phyloP scores from a whole-genome alignment of 1,140 invertebrate species.

The Aphidius gifuensis region DNA sequence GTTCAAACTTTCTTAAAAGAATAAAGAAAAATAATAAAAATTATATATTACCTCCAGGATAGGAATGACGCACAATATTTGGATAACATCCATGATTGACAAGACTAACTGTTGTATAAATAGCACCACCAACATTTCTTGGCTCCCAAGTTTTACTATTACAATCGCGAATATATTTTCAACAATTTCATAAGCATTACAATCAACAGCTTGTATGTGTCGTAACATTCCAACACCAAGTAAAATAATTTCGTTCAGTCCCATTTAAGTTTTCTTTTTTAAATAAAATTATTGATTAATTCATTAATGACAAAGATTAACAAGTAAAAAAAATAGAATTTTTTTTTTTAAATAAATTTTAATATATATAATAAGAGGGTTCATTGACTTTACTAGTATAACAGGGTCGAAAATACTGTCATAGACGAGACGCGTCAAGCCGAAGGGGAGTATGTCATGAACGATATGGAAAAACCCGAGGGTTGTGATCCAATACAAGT shows the following conservation, averaged over 20 bases:
- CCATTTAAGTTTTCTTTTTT: slow-evolving; percentile 19
- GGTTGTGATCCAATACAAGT: slow-evolving; percentile 3
- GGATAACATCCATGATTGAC: slow-evolving; percentile 64
- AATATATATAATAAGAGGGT: not conserved
- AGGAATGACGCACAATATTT: slow-evolving; percentile 58
- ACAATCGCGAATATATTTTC: slow-evolving; percentile 50
- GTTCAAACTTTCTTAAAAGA: not conserved
- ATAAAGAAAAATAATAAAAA: not conserved
- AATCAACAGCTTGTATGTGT: slow-evolving; percentile 60
- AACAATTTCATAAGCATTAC: slow-evolving; percentile 66
- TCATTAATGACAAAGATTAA: too few species aligned
- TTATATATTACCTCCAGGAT: slow-evolving; percentile 39
- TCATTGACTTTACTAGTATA: slow-evolving; percentile 1
- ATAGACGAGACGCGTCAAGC: not conserved
- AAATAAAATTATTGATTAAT: slow-evolving; percentile 12
- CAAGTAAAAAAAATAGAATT: too few species aligned
- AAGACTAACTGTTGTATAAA: slow-evolving; percentile 63
- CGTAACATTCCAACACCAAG: slow-evolving; percentile 55
- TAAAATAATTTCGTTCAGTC: slow-evolving; percentile 31
- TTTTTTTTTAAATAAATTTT: too few species aligned
- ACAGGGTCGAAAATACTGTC: too few species aligned
- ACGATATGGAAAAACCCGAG: slow-evolving; percentile 14
- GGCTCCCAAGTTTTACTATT: slow-evolving; percentile 43
- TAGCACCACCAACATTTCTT: slow-evolving; percentile 59
- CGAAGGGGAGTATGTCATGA: not conserved